phyloP scores from a whole-genome alignment of 2,797 vertebrate species.

The Sebastolobus alascanus region DNA sequence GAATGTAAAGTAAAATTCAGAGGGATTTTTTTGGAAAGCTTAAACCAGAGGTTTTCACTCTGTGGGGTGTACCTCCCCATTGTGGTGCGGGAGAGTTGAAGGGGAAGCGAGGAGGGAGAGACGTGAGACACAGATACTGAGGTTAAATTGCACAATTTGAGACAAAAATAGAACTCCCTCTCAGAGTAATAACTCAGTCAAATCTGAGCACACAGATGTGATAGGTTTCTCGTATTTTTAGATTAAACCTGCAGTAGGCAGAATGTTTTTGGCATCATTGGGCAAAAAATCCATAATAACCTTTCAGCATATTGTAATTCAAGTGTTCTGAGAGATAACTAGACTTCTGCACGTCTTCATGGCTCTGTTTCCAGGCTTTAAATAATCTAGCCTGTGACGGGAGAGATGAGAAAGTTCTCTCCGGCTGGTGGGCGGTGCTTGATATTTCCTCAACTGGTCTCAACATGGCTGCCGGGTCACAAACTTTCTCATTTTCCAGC shows the following conservation, averaged over 20 bases:
- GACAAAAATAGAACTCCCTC: background rate
- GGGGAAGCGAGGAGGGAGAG: background rate
- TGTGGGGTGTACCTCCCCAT: background rate
- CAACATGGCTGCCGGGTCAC: no score
- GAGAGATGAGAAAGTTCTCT: no score
- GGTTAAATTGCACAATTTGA: background rate
- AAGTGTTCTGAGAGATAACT: no score
- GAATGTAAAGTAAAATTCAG: background rate
- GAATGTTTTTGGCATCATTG: background rate
- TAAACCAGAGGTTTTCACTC: background rate
- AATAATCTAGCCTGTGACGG: no score
- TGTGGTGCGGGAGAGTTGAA: background rate
- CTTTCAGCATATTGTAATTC: no score
- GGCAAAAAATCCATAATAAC: no score
- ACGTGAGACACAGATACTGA: conserved; percentile 1
- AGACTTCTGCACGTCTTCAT: no score
- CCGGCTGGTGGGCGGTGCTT: no score
- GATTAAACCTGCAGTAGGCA: background rate
- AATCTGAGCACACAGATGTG: background rate
- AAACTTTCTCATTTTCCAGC: no score
- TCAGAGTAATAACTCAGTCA: background rate
- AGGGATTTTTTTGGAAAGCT: background rate
- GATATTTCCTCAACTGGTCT: no score
- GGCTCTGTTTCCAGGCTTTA: no score
- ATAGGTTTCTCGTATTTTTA: background rate